Base-by-base conservation (phyloP, 37 sponge, comb jelly and placozoan genomes). In the Ephydatia muelleri region DNA sequence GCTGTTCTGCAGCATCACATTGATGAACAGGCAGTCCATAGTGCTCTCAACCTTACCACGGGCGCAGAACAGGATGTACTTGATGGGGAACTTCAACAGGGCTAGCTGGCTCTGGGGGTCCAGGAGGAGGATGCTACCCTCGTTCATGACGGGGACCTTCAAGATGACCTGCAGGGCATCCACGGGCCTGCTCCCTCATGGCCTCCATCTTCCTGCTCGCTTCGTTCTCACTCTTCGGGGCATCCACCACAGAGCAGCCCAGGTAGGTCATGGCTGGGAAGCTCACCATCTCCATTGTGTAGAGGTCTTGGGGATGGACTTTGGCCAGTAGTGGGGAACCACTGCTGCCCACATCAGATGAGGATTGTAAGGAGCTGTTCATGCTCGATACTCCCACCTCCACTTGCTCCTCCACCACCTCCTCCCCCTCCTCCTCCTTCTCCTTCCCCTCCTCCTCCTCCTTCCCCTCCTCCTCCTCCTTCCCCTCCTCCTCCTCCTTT, bases 241-340 rank as follows among this genome's bases (percentile, higher is more conserved):
- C 96, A 69, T 95, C 86, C 32, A 96, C 96, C 3, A 90, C 68
- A 26, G 97, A 92, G 38, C 91, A 91, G 26, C 97, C 97, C 16
- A 94, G 82, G 81, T 91, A 94, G 38, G 74, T 76, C 86, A 78
- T 13, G 68, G 83, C 88, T 2, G 87, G 79, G 68, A 77, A 75
- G 38, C 77, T 49, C 86, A 78, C 57, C 16, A 21, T 57, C 14
- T 57, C 57, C 57, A 57, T 21, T 14, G 57, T 57, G 19, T 19
- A 14, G 1, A 57, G 57, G 57, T 57, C 57, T n/a, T n/a, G n/a
- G n/a, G n/a, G n/a, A n/a, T n/a, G n/a, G n/a, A n/a, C n/a, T n/a
- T n/a, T n/a, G 6, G 57, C 47, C 47, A 4, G 47, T 4, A 8
- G 47, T 43, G 47, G 47, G 47, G 6, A 4, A 8, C 8, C 47